Conservation (phyloP, 2,797 vertebrate species). For the Bucorvus abyssinicus region DNA sequence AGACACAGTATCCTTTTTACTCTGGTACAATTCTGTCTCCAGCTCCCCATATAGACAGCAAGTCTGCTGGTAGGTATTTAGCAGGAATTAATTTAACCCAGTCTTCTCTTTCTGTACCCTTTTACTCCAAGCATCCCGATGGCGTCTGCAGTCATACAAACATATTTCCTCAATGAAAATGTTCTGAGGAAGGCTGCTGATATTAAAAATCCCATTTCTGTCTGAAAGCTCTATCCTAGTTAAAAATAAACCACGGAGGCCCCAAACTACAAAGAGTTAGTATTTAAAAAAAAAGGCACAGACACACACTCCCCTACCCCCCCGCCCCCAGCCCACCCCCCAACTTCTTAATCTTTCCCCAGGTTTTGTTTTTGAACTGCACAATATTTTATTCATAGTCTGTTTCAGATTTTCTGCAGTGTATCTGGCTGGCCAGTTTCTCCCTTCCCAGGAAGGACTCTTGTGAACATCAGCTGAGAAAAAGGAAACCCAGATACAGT, state of each 20-base stretch:
- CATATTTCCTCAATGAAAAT: conserved; percentile 23
- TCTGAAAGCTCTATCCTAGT: background rate
- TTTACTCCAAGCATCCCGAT: background rate
- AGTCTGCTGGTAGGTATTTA: conserved; percentile 63
- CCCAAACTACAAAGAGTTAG: background rate
- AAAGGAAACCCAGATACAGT: background rate
- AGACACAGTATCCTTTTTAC: conserved; percentile 55
- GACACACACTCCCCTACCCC: no score
- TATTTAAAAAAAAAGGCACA: background rate
- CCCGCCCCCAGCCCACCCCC: fast-evolving
- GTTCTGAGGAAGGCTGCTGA: conserved; percentile 4
- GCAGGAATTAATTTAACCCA: conserved; percentile 62
- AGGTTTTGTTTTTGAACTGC: background rate
- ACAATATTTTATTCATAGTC: background rate
- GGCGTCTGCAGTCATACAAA: background rate
- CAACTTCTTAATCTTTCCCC: background rate
- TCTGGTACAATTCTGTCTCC: conserved; percentile 49
- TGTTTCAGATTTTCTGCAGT: conserved; percentile 18
- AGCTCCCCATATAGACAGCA: conserved; percentile 30
- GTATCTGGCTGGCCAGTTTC: background rate
- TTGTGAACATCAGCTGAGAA: background rate
- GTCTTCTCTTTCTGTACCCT: conserved; percentile 18
- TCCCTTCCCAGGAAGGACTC: background rate
- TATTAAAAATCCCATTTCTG: conserved; percentile 30
- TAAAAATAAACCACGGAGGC: background rate